These are phyloP conservation scores for Aulostomus chinensis DNA, from an alignment of 2,797 vertebrate species.

Conservation along the genomic window DNA sequence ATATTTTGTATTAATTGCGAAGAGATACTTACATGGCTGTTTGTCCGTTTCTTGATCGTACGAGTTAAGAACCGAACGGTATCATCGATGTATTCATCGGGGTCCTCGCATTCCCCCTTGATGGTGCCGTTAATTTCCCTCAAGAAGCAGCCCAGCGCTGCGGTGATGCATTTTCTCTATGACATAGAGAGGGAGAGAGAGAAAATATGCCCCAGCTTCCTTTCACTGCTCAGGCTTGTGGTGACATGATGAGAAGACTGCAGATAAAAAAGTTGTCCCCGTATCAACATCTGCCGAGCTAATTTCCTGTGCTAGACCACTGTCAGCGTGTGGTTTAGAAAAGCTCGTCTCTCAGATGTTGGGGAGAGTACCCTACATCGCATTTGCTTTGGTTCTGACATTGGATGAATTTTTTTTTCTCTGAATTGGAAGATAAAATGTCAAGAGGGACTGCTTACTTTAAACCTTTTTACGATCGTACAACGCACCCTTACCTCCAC, in stretches of 20 bases:
- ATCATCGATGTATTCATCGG: accelerated
- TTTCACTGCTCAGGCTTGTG: slow-evolving; percentile 22
- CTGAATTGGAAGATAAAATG: no score
- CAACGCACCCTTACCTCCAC: slow-evolving; percentile 39
- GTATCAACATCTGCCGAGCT: slow-evolving; percentile 51
- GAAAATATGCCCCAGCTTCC: slow-evolving; percentile 16
- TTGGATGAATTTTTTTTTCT: no score
- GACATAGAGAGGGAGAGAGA: neutral
- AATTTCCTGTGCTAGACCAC: slow-evolving; percentile 69
- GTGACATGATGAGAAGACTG: no score
- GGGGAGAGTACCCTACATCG: slow-evolving; percentile 32
- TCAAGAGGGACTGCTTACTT: no score
- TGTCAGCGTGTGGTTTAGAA: slow-evolving; percentile 63
- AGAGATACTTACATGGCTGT: slow-evolving; percentile 35
- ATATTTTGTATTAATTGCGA: accelerated
- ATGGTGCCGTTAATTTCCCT: accelerated
- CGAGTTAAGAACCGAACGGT: accelerated
- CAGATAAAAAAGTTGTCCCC: no score
- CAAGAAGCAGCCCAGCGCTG: slow-evolving; percentile 24
- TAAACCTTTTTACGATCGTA: no score
- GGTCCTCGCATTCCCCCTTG: accelerated
- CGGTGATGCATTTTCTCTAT: slow-evolving; percentile 11
- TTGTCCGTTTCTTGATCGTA: accelerated
- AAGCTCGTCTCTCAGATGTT: slow-evolving; percentile 32
- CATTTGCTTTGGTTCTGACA: no score